Base-by-base conservation (phyloP, 1,140 invertebrate genomes). In the Nylanderia fulva region DNA sequence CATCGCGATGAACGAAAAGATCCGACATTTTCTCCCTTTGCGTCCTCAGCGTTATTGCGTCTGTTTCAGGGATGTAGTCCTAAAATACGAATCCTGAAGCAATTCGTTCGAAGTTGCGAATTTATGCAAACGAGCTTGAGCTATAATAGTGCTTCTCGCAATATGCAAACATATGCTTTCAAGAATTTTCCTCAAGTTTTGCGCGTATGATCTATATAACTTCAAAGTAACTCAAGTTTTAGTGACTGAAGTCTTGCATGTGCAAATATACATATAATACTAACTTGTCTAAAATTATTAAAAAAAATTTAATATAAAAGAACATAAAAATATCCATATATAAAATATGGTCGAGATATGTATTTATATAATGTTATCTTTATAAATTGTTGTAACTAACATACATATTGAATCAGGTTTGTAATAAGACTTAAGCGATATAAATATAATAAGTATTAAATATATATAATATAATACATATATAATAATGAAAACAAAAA, bases 131-230 rank as follows among this genome's bases (percentile, higher is more conserved):
- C 39, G 63, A 79, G 76, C 64, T 58, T 68, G 48, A 79, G 64
- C 33, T 79, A 56, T 54, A 63, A 79, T 54, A 79, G 61, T 54
- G 27, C 61, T 52, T 66, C 42, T 79, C 8, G 3, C n/a, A 39
- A n/a, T 79, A 66, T 18, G 29, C 42, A 79, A 54, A 63, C 66
- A 72, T 72, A 72, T 60, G 77, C 64, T 82, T 82, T 82, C 77
- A 58, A 71, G 66, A 2, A 60, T 56, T 79, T 54, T 18, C 21
- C 42, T 36, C 61, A 3, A 66, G 45, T 21, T 79, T 68, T 54
- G 15, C 15, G 15, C 33, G 15, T 79, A 39, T 27, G 21, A 79
- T 39, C 15, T 39, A 54, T 33, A 61, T 42, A 61, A 6, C 18
- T 75, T 15, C 2, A 45, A 63, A 64, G 42, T 79, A 11, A 39